Conservation (phyloP, 1,140 invertebrate species). For the Druon quercuslanigerum region DNA sequence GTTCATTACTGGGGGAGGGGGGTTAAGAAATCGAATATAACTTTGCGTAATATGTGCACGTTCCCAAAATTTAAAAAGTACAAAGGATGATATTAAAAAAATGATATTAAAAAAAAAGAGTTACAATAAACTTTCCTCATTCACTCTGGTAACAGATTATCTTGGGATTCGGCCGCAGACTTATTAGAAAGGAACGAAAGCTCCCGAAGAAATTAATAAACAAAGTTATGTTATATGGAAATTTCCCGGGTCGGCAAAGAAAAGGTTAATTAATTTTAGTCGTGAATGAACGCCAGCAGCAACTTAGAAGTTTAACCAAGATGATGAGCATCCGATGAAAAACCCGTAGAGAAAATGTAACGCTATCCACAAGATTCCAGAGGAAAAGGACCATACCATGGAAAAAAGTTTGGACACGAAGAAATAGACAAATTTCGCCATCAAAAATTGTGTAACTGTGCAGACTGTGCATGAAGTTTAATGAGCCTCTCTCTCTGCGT, state of each 20-base stretch:
- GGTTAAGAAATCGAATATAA: no score
- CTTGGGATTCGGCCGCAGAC: conserved; percentile 8
- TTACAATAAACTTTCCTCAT: background rate
- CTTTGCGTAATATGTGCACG: no score
- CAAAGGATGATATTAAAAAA: no score
- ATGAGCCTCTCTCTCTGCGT: conserved; percentile 1
- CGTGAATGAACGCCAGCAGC: background rate
- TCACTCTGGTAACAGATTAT: background rate
- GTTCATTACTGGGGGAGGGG: no score
- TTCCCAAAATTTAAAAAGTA: no score
- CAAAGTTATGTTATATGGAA: conserved; percentile 26
- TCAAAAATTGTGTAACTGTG: no score
- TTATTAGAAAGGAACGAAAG: conserved; percentile 2
- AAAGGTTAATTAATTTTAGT: conserved; percentile 24
- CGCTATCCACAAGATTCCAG: background rate
- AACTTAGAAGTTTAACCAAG: background rate
- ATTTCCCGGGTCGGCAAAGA: background rate
- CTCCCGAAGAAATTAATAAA: conserved; percentile 25
- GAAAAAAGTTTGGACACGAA: background rate
- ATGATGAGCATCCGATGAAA: conserved; percentile 20
- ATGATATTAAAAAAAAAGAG: no score
- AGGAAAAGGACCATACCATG: background rate
- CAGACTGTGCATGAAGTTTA: background rate
- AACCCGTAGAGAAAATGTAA: background rate
- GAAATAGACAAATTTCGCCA: no score